Evolutionary conservation across 2,797 vertebrate species (phyloP).

Genomic region (Gallinago solitaria): DNA sequence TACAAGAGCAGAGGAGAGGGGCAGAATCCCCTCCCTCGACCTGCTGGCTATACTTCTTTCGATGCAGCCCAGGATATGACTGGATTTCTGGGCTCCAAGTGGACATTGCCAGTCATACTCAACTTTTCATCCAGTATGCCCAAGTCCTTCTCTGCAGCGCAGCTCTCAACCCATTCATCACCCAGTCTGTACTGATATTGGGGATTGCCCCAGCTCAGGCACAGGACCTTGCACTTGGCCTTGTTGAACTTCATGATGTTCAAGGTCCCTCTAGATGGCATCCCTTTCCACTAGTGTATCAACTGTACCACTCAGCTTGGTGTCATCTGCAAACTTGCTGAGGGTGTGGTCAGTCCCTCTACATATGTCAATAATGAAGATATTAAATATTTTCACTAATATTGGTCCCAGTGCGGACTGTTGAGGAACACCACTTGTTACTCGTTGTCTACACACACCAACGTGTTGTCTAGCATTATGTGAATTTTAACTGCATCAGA

Average conservation of each 20-base stretch:
- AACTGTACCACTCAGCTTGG: not conserved
- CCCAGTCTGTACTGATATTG: not conserved
- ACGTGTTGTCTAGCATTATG: not conserved
- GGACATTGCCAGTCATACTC: not conserved
- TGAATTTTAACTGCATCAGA: not conserved
- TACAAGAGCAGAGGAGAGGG: not conserved
- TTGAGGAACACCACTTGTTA: not conserved
- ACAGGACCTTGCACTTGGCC: not conserved
- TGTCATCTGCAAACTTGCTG: not conserved
- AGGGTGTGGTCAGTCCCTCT: not conserved
- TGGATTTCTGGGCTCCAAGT: not conserved
- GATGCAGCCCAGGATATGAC: not conserved
- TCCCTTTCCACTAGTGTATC: not conserved
- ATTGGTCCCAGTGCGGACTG: not conserved
- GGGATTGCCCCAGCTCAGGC: not conserved
- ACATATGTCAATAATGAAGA: not conserved
- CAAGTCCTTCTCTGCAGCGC: not conserved
- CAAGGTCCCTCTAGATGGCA: not conserved
- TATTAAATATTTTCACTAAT: not conserved
- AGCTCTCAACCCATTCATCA: not conserved
- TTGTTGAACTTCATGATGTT: not conserved
- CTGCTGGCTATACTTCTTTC: not conserved
- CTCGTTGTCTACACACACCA: not conserved
- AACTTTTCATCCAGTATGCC: not conserved
- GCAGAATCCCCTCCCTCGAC: accelerated